These are phyloP conservation scores for Pedionomus torquatus DNA, from an alignment of 2,113 vertebrate genomes.

Conservation along the genomic window DNA sequence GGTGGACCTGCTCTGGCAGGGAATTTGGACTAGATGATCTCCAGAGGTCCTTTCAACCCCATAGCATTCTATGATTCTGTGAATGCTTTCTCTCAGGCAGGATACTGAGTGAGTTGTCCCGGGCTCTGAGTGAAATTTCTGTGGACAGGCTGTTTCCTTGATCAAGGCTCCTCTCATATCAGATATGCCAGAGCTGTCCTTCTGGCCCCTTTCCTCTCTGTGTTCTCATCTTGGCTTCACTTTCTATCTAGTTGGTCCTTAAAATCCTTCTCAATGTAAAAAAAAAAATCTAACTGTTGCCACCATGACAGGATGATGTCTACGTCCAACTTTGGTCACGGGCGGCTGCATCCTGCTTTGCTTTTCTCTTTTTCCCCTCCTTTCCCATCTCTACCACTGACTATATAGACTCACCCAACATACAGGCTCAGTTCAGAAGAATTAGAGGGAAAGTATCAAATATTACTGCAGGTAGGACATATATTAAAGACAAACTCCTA, in stretches of 20 bases:
- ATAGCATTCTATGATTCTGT: too few species aligned
- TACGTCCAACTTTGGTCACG: neutral
- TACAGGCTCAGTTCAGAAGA: neutral
- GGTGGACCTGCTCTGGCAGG: too few species aligned
- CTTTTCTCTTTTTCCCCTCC: neutral
- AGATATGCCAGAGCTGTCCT: neutral
- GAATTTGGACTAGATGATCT: too few species aligned
- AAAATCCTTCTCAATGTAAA: neutral
- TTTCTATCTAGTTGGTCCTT: constrained; percentile 4
- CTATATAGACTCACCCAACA: neutral
- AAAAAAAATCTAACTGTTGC: constrained; percentile 9
- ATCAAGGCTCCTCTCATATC: neutral
- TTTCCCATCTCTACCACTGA: too few species aligned
- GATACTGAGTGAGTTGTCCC: neutral
- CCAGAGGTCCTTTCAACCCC: too few species aligned
- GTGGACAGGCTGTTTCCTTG: neutral
- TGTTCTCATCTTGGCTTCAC: neutral
- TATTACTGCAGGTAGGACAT: neutral
- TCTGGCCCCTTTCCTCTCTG: neutral
- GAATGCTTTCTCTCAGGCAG: neutral
- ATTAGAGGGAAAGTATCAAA: neutral
- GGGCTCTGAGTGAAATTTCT: neutral
- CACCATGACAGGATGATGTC: neutral
- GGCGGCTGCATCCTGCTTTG: neutral
- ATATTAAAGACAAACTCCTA: neutral